These are phyloP conservation scores for Oeneis ivallda DNA, from an alignment of 2,888 invertebrate species.

Conservation along the genomic window DNA sequence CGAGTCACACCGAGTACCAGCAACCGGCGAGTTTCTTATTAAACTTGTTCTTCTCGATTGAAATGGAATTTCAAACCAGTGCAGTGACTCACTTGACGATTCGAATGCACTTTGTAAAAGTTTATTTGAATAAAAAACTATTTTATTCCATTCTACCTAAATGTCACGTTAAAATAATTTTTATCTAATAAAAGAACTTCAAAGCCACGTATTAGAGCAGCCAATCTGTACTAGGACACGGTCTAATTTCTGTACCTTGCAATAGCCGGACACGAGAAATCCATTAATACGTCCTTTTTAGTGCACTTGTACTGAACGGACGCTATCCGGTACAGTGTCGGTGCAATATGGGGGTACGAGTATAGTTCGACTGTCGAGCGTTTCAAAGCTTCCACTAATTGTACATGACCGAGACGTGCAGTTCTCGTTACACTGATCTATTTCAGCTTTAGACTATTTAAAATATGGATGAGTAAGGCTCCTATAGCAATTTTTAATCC, in stretches of 20 bases:
- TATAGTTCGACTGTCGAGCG: neutral
- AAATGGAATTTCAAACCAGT: too few species aligned
- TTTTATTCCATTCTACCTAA: too few species aligned
- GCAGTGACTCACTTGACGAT: too few species aligned
- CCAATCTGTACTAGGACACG: slow-evolving; percentile 25
- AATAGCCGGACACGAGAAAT: slow-evolving; percentile 53
- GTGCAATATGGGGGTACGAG: neutral
- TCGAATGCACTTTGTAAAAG: too few species aligned
- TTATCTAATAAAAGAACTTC: too few species aligned
- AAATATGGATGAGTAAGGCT: too few species aligned
- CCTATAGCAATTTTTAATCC: too few species aligned
- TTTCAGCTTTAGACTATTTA: neutral
- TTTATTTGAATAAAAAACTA: too few species aligned
- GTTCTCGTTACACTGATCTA: neutral
- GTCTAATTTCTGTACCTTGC: slow-evolving; percentile 33
- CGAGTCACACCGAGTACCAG: too few species aligned
- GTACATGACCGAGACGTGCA: neutral
- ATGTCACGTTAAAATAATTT: too few species aligned
- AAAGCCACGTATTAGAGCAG: neutral
- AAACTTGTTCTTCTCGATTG: too few species aligned
- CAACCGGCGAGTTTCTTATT: too few species aligned
- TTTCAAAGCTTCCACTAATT: slow-evolving; percentile 5
- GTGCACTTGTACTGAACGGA: slow-evolving; percentile 48
- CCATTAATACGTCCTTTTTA: slow-evolving; percentile 59
- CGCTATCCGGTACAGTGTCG: slow-evolving; percentile 17